These are phyloP conservation scores for Cataglyphis altisquamis DNA, from an alignment of 2,888 invertebrate species.

Conservation along the genomic window DNA sequence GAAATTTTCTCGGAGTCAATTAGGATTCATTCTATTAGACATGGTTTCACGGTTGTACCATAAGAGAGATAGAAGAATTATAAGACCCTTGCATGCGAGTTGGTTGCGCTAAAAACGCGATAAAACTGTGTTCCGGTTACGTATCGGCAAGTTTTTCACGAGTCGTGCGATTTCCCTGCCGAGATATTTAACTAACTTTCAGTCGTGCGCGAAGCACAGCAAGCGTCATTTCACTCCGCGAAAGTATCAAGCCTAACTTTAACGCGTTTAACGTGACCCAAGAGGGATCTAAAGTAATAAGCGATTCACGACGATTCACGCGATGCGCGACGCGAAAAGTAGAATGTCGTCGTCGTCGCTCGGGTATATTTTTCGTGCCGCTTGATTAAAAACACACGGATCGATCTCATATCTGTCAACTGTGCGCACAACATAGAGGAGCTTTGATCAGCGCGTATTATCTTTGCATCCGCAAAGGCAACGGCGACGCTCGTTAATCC, in stretches of 20 bases:
- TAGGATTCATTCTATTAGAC: conserved; percentile 24
- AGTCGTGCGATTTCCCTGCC: conserved; percentile 59
- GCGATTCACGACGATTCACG: conserved; percentile 14
- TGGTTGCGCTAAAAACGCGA: neutral
- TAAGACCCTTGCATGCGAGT: conserved; percentile 2
- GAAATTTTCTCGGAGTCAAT: conserved; percentile 13
- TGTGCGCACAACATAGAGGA: neutral
- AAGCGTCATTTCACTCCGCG: conserved; percentile 25
- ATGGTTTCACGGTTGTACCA: conserved; percentile 24
- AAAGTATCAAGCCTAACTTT: conserved; percentile 54
- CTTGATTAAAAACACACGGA: conserved; percentile 38
- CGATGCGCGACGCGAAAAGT: conserved; percentile 8
- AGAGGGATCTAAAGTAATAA: conserved; percentile 61
- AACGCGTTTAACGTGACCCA: conserved; percentile 67
- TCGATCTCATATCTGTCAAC: conserved; percentile 13
- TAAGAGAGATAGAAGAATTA: neutral
- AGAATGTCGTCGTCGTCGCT: neutral
- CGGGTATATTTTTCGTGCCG: conserved; percentile 13
- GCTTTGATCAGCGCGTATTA: conserved; percentile 36
- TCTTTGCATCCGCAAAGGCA: conserved; percentile 38
- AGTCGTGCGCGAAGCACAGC: neutral
- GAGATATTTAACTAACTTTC: conserved; percentile 67
- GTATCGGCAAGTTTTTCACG: conserved; percentile 25
- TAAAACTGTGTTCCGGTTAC: conserved; percentile 11
- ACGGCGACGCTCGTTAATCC: conserved; percentile 44